Base-by-base conservation (phyloP, 1,140 invertebrate species). In the Apolygus lucorum region DNA sequence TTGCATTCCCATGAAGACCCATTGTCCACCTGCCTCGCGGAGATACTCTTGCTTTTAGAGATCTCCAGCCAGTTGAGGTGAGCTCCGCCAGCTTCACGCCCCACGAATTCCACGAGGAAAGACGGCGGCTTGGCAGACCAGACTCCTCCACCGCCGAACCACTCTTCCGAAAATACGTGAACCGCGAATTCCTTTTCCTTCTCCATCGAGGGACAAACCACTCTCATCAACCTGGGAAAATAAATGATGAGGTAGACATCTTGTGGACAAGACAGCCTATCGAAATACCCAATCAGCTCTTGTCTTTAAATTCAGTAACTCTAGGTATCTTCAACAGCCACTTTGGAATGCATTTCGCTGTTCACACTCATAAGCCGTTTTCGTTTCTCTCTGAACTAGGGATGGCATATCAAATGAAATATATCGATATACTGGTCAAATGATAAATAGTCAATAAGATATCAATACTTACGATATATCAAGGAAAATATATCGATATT, bases 41-140 rank as follows among this genome's bases (percentile, higher is more conserved):
- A 81, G 81, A 69, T 84, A 4, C 85, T 88, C 85, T 25, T 84
- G 82, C 49, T 88, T 74, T 88, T 88, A 25, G 88, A 89, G 26
- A 91, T 84, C 71, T 90, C 88, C 78, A 91, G 88, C 89, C 89
- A 90, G 68, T 86, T 88, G 34, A 90, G 85, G 4, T 83, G 82
- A 75, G 90, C 89, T 73, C 84, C 84, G 0, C 88, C 88, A 2
- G 85, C 82, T 74, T 90, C 88, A 22, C 84, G 82, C 74, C 73
- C 73, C 85, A 91, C 85, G 73, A 89, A 90, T 72, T 90, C 88
- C 11, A 90, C 75, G n/a, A 90, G 77, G 64, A 90, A 82, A 24
- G 84, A 85, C 0, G 85, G 86, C 42, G 85, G 82, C 17, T 63
- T 54, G 2, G 59, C 28, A 1, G 42, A 26, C 63, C 68, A 68